Evolutionary conservation across 2,113 vertebrate genomes (phyloP), one percentile per base, ranked within the genome.

Genomic region (Cyprinodon variegatus): DNA sequence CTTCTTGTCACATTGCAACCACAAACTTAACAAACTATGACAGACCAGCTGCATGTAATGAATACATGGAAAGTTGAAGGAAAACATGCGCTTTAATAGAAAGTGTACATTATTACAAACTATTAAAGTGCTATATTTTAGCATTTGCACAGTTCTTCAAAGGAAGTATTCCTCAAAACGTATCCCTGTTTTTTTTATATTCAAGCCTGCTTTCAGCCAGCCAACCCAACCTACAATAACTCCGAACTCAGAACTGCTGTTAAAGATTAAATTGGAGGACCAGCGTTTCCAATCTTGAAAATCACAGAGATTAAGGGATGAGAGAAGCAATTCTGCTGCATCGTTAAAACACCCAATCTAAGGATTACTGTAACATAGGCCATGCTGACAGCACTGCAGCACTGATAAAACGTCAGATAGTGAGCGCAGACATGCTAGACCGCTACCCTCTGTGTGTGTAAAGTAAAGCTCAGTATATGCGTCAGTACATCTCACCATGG

Each of bases 321-420:
- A 77, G 62, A 64, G 77, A 78, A 70, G 73, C 70, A 77, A 85
- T 83, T 80, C 80, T 8, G 61, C 62, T 81, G 61, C 82, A 59
- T 17, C 66, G 87, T 86, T 88, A 88, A 83, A 86, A 82, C 76
- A 78, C 81, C 83, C 78, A 73, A 89, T 86, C 80, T 81, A 66
- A 37, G 74, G 87, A 89, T 89, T 85, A 83, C 82, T 74, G 78
- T 61, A 65, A 68, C 64, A 38, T 75, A 14, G 62, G 66, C 74
- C 60, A 20, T 0, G 63, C 68, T 68, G 77, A n/a, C 22, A 11
- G 73, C 75, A 68, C 78, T 82, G 48, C 62, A 72, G 6, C 14
- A n/a, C 65, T 76, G 40, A 77, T 71, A 68, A 75, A 76, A 68
- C 71, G 75, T 29, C 65, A 66, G 69, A 74, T 14, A 65, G 71